Conservation (phyloP, 2,888 invertebrate species). For the Lepidochrysops patricia region DNA sequence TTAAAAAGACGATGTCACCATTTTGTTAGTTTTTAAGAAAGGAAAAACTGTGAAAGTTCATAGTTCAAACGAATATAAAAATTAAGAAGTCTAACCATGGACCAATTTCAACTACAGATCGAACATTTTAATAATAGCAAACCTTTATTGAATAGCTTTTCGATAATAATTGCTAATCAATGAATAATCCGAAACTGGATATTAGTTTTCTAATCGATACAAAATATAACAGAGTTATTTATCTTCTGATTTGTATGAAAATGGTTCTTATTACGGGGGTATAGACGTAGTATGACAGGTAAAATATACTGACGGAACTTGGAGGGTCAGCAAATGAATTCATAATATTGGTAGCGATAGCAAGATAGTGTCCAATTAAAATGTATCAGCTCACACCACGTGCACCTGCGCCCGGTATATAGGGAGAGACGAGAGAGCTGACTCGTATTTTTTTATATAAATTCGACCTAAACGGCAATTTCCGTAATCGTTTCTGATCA, state of each 20-base stretch:
- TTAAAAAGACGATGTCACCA: no score
- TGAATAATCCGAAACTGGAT: slow-evolving; percentile 36
- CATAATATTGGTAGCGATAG: slow-evolving; percentile 64
- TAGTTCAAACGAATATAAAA: no score
- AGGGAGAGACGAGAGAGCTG: not conserved
- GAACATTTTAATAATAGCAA: no score
- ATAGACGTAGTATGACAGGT: not conserved
- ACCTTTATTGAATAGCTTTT: not conserved
- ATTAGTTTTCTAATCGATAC: slow-evolving; percentile 50
- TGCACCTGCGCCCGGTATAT: slow-evolving; percentile 30
- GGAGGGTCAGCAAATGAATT: slow-evolving; percentile 57
- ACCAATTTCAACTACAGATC: no score
- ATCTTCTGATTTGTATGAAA: no score
- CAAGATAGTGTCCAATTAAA: slow-evolving; percentile 71
- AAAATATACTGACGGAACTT: slow-evolving; percentile 37
- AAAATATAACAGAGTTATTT: no score
- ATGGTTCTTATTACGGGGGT: not conserved
- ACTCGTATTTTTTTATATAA: not conserved
- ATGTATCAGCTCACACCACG: slow-evolving; percentile 75
- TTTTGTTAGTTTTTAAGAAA: no score
- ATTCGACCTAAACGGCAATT: no score
- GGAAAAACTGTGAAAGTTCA: no score
- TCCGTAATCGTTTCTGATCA: no score
- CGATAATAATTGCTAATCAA: slow-evolving; percentile 14
- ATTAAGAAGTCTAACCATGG: no score